phyloP scores from a whole-genome alignment of 2,113 vertebrate species.

The Glaucomys volans region DNA sequence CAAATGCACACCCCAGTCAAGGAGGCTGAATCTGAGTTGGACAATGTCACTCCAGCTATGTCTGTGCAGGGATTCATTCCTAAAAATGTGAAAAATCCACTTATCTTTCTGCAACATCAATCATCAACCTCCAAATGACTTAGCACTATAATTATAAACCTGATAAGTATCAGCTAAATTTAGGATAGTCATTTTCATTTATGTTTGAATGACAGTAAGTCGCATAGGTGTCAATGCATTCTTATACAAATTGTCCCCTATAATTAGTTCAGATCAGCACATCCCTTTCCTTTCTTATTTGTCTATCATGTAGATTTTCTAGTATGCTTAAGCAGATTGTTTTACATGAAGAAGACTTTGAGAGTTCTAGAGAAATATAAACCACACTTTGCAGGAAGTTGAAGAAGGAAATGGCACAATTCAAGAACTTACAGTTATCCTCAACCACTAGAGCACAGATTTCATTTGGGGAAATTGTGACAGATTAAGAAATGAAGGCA shows the following conservation, averaged over 20 bases:
- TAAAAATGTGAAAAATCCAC: not conserved
- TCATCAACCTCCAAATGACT: not conserved
- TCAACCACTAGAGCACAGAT: not conserved
- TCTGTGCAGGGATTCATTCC: not conserved
- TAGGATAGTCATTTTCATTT: conserved; percentile 21
- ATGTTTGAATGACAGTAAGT: conserved; percentile 26
- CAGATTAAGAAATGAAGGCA: conserved; percentile 6
- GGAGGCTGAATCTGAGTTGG: too few species aligned
- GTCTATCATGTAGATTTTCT: not conserved
- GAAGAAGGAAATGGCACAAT: not conserved
- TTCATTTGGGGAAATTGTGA: not conserved
- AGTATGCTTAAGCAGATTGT: not conserved
- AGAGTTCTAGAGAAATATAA: not conserved
- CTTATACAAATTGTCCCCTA: conserved; percentile 11
- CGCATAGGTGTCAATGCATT: not conserved
- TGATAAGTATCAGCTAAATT: conserved; percentile 21
- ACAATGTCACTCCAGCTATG: not conserved
- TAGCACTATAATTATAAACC: conserved; percentile 22
- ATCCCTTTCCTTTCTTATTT: not conserved
- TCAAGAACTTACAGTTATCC: not conserved
- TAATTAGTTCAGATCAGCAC: not conserved
- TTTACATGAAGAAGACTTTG: not conserved
- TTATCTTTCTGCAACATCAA: conserved; percentile 12
- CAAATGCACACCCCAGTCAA: not conserved
- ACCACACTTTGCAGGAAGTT: not conserved